Evolutionary conservation across 2,797 vertebrate genomes (phyloP).

Genomic region (Arctocebus calabarensis): DNA sequence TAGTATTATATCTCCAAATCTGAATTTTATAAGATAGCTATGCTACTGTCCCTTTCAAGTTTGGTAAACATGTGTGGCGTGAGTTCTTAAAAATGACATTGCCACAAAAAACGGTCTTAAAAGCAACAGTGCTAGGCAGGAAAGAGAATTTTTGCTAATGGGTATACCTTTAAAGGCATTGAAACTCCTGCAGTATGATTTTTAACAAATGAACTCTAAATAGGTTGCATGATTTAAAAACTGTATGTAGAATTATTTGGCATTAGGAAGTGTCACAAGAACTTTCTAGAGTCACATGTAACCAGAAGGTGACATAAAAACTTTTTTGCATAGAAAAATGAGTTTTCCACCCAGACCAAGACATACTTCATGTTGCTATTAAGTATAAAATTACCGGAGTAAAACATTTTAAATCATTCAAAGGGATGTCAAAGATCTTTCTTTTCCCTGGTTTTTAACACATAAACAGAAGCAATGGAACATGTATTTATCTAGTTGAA

Average conservation of each 20-base stretch:
- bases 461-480: background rate
- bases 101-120: background rate
- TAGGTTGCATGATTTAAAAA: background rate
- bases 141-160: background rate
- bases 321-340: background rate
- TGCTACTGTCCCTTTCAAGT: background rate
- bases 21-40: background rate
- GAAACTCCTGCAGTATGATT: background rate
- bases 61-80: background rate
- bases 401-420: conserved; percentile 1
- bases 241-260: background rate
- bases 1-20: background rate
- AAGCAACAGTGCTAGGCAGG: background rate
- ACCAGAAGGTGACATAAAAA: background rate
- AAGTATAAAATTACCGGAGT: background rate
- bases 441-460: background rate
- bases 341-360: background rate
- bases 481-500: background rate
- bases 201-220: background rate
- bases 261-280: background rate
- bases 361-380: background rate
- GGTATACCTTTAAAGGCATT: background rate
- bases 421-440: background rate
- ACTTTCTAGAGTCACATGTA: conserved; percentile 27
- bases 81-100: conserved; percentile 6